phyloP scores from a whole-genome alignment of 64 coral and sea anemone species.

The Pocillopora verrucosa region DNA sequence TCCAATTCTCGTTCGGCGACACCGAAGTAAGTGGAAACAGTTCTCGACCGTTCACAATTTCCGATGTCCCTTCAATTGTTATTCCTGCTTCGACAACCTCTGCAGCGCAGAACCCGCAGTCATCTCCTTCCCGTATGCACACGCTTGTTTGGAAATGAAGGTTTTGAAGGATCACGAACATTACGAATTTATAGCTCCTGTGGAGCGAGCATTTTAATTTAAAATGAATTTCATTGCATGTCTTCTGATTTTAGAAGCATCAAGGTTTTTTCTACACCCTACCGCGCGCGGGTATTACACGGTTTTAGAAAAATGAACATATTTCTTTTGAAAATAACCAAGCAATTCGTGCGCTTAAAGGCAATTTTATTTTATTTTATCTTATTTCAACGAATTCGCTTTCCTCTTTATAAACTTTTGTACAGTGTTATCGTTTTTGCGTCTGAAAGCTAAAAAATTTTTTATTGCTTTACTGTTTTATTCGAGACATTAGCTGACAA shows the following conservation, averaged over 20 bases:
- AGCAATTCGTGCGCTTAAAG: constrained; percentile 13
- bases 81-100: constrained; percentile 50
- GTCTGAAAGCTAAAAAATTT: background rate
- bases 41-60: constrained; percentile 20
- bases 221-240: background rate
- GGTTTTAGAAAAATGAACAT: constrained; percentile 1
- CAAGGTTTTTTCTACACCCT: background rate
- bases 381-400: no score
- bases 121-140: constrained; percentile 54
- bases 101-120: constrained; percentile 27
- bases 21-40: constrained; percentile 49
- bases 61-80: constrained; percentile 27
- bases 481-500: constrained; percentile 4
- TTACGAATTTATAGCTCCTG: constrained; percentile 25
- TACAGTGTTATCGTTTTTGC: background rate
- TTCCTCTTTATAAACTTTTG: background rate
- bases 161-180: background rate
- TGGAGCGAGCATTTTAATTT: constrained; percentile 31
- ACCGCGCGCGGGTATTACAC: background rate
- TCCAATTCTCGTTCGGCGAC: constrained; percentile 68
- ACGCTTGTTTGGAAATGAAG: constrained; percentile 83
- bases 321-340: background rate
- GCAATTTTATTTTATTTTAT: background rate
- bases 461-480: background rate
- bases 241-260: constrained; percentile 21